Base-by-base conservation (phyloP, 2,797 vertebrate species). In the Artibeus lituratus region DNA sequence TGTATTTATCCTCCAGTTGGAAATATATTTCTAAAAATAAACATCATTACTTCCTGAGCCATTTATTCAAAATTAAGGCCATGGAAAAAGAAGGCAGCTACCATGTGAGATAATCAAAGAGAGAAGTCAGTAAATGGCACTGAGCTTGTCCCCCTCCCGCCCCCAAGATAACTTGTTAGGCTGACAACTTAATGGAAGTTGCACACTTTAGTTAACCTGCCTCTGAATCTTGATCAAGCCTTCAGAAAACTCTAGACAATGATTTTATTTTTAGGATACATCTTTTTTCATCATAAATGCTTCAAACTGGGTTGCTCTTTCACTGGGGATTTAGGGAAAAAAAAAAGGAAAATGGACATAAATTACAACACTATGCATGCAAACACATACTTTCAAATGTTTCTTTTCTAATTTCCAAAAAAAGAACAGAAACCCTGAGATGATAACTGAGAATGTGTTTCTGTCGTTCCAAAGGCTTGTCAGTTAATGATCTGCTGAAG, bases 251-350 rank as follows among this genome's bases (percentile, higher is more conserved):
- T 90, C 62, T 96, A 92, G 85, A 70, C 92, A 97, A 94, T 37
- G 91, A 72, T 97, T 98, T 98, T 94, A 96, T 97, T 98, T 98
- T 97, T 96, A 95, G 55, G 72, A 78, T 70, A 18, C 12, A 90
- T 15, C 87, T 59, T 59, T 59, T 93, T 97, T 96, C 91, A 15
- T 96, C 97, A 95, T 95, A 98, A 97, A 93, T 97, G 84, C 55
- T 97, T 98, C 86, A 97, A 98, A 96, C 89, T 97, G 89, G 89
- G 94, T 96, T 98, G 51, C 51, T 97, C 51, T 97, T 97, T 96
- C 95, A 97, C 73, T 95, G 89, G 90, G 85, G 74, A 11, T 73
- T 96, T 92, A 96, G 97, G 39, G n/a, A n/a, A n/a, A 42, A 42
- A 98, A 97, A 95, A 91, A 96, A 96, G 85, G 84, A 69, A 94